Evolutionary conservation across 2,797 vertebrate genomes (phyloP).

Genomic region (Halcyon badia): DNA sequence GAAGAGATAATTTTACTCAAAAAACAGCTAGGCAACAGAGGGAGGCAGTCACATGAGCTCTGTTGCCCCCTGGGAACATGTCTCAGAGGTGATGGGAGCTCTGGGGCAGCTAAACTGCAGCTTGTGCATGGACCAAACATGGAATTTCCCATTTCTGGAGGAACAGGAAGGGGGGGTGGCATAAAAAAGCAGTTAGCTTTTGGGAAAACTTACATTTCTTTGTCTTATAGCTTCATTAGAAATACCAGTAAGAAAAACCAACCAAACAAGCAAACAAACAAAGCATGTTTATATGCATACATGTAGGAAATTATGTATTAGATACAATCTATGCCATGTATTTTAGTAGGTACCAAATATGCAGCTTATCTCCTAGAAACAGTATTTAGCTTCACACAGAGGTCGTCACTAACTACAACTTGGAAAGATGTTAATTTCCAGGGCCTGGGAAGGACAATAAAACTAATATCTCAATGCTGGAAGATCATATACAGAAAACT

Average conservation of each 20-base stretch:
- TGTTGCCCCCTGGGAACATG: too few species aligned
- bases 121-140: not conserved
- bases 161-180: not conserved
- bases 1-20: not conserved
- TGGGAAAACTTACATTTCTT: not conserved
- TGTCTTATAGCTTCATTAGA: not conserved
- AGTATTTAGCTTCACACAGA: not conserved
- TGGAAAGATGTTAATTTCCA: not conserved
- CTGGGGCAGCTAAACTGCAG: not conserved
- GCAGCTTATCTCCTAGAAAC: not conserved
- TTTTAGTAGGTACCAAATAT: not conserved
- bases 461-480: not conserved
- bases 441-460: not conserved
- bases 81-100: not conserved
- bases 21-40: not conserved
- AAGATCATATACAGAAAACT: not conserved
- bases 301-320: not conserved
- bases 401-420: rapidly evolving
- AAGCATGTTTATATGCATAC: not conserved
- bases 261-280: not conserved
- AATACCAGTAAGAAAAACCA: not conserved
- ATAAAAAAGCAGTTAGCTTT: not conserved
- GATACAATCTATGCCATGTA: not conserved
- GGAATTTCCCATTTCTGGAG: not conserved
- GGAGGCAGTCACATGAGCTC: not conserved